Percentiles rank a stretch among this genome's conserved stretches.
Conservation (phyloP, 2,888 invertebrate genomes). For the Parnassius smintheus region DNA sequence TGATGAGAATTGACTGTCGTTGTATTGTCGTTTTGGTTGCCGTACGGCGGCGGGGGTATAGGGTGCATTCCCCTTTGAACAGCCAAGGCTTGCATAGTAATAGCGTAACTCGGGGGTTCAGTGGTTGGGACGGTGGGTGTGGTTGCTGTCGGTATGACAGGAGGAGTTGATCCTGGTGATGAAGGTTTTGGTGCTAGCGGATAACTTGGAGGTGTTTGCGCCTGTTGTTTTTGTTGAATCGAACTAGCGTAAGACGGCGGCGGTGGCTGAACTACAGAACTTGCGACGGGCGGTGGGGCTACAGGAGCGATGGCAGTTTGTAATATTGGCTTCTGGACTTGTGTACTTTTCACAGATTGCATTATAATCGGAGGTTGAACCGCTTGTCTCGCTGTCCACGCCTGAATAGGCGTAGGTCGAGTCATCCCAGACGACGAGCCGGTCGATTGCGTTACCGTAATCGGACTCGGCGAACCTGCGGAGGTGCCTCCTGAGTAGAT, state of each 20-base stretch:
- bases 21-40: constrained; percentile 64
- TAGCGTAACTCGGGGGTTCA: constrained; percentile 95
- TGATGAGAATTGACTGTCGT: constrained; percentile 72
- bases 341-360: constrained; percentile 97
- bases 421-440: constrained; percentile 85
- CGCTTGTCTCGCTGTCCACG: constrained; percentile 92
- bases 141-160: constrained; percentile 59
- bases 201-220: constrained; percentile 73
- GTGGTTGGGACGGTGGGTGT: constrained; percentile 86
- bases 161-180: constrained; percentile 75
- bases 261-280: constrained; percentile 82
- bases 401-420: constrained; percentile 90
- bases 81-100: constrained; percentile 92
- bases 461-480: constrained; percentile 91
- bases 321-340: constrained; percentile 95
- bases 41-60: constrained; percentile 86
- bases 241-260: constrained; percentile 92
- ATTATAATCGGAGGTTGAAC: constrained; percentile 97
- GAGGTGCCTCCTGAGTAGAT: constrained; percentile 92
- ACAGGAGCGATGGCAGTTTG: constrained; percentile 98
- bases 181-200: constrained; percentile 77
- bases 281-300: constrained; percentile 82
- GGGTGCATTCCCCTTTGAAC: constrained; percentile 85
- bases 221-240: constrained; percentile 86
- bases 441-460: constrained; percentile 84